Base-by-base conservation (phyloP, 1,140 invertebrate species). In the Solenopsis fugax region DNA sequence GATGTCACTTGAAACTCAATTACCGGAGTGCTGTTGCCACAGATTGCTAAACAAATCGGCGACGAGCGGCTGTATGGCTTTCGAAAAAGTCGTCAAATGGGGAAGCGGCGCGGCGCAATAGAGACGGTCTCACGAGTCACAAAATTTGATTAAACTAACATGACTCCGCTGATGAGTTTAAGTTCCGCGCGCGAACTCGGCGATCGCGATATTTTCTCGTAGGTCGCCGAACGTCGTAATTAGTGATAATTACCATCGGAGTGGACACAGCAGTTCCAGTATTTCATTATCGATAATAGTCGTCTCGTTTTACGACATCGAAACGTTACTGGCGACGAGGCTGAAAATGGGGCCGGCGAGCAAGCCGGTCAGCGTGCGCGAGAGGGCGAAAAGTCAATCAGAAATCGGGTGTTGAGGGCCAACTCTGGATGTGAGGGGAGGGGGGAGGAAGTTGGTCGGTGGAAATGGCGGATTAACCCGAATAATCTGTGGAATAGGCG, bases 341-440 rank as follows among this genome's bases (percentile, higher is more conserved):
- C 37, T 65, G 77, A 78, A 54, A 62, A 71, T 52, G 58, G 87
- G 86, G 52, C 65, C 58, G 75, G 87, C 13, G 81, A 88, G 73
- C 10, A 52, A 45, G 88, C 41, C 56, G 71, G 75, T 45, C 56
- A 29, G 18, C 52, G 37, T 41, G 12, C 64, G 71, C 56, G 37
- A 72, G 85, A 72, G 85, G 89, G 88, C 58, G 85, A 90, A 87
- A 87, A 90, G 89, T 90, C 88, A 87, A 90, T 90, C 89, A 87
- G 78, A 87, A 85, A 87, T 90, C 60, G 88, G 72, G 71, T 78
- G 73, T 78, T 65, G 82, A 78, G 56, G 69, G 69, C 69, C 67
- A 82, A 73, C 67, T 78, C 41, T 24, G 80, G 18, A 9, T 13
- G 37, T 12, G 45, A 56, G 54, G 48, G 9, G 0, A 48, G 45